These are phyloP conservation scores for Drosophila parabipectinata DNA, from an alignment of 1,140 invertebrate species.

Conservation along the genomic window DNA sequence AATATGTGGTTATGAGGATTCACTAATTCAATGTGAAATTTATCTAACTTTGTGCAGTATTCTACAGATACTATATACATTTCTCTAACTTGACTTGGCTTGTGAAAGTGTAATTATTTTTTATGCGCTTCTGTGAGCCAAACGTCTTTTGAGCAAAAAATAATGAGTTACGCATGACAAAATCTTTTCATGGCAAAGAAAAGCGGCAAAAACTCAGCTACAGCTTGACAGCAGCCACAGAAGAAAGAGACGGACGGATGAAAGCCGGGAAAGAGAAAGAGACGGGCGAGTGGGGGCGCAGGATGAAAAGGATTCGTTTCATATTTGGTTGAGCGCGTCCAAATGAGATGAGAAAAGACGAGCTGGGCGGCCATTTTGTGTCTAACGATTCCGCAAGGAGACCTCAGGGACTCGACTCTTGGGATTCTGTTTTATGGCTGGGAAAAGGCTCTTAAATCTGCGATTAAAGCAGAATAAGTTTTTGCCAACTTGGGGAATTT, in stretches of 20 bases:
- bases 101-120: constrained; percentile 65
- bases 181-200: constrained; percentile 72
- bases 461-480: constrained; percentile 27
- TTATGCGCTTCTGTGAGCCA: constrained; percentile 68
- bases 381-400: constrained; percentile 11
- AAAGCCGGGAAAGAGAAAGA: neutral
- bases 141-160: constrained; percentile 73
- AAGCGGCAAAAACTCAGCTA: constrained; percentile 41
- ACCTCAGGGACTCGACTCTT: constrained; percentile 15
- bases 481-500: constrained; percentile 1
- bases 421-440: neutral
- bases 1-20: neutral
- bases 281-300: constrained; percentile 4
- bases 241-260: constrained; percentile 3
- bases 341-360: constrained; percentile 14
- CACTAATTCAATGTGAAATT: neutral
- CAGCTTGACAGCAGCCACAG: constrained; percentile 52
- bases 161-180: constrained; percentile 84
- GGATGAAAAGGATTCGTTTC: constrained; percentile 70
- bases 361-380: constrained; percentile 62
- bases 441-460: constrained; percentile 24
- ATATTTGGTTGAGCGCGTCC: constrained; percentile 69
- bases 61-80: neutral
- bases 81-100: constrained; percentile 19
- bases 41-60: neutral